These are phyloP conservation scores for Serilophus lunatus DNA, from an alignment of 2,113 vertebrate species.

Conservation along the genomic window DNA sequence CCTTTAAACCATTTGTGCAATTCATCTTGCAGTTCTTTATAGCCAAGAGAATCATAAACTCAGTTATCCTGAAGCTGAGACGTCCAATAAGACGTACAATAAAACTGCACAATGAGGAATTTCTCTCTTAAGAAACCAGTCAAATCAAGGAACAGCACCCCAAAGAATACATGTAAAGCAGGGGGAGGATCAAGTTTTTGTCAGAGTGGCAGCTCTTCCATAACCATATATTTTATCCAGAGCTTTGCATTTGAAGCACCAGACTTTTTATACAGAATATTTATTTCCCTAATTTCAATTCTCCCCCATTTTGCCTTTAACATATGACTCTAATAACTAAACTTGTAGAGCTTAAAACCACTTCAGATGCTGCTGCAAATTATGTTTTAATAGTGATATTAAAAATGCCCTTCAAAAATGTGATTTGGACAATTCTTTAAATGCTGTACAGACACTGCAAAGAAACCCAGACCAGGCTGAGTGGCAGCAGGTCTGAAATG, in stretches of 20 bases:
- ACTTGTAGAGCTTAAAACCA: not conserved
- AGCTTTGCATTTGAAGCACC: not conserved
- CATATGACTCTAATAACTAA: not conserved
- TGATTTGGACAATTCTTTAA: not conserved
- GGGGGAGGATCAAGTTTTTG: not conserved
- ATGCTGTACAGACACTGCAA: not conserved
- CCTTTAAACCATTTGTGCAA: not conserved
- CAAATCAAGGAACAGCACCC: not conserved
- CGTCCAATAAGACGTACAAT: not conserved
- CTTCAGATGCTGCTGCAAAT: conserved; percentile 56
- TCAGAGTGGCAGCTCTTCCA: not conserved
- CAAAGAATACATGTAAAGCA: not conserved
- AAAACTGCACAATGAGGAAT: not conserved
- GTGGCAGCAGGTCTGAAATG: not conserved
- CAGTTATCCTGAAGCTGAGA: not conserved
- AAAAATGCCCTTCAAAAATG: not conserved
- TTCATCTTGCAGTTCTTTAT: not conserved
- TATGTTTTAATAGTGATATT: conserved; percentile 12
- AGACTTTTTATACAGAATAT: not conserved
- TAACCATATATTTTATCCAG: not conserved
- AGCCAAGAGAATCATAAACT: not conserved
- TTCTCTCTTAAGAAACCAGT: not conserved
- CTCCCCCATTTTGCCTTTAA: not conserved
- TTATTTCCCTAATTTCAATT: not conserved
- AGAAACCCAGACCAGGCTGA: not conserved